Evolutionary conservation across 2,113 vertebrate genomes (phyloP), one percentile per base, ranked within the genome.

Genomic region (Paramormyrops kingsleyae): DNA sequence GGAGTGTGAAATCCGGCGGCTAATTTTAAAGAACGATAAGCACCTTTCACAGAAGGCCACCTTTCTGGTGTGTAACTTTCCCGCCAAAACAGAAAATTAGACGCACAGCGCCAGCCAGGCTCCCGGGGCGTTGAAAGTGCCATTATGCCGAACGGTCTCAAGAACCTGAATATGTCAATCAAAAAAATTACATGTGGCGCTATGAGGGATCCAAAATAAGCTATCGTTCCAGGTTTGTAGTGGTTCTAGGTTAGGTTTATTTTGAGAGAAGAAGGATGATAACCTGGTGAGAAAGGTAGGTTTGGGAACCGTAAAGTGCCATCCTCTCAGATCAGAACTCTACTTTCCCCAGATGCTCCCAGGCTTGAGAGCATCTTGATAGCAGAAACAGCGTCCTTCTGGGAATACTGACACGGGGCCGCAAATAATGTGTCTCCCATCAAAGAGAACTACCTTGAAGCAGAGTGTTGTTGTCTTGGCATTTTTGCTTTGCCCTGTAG

Each of bases 11-110:
- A 84, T 84, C 44, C 42, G 9, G 21, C 44, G 46, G 83, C 83
- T 84, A 84, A 46, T 84, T 84, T 84, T 84, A 84, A 84, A 44
- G 83, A n/a, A 84, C 39, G 44, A 84, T 84, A 84, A 84, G 74
- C 35, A 42, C 74, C 17, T 42, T 19, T 7, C 74, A 2, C 35
- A 80, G 74, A 80, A 39, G 15, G 74, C 13, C 35, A 2, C 35
- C 39, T 47, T 24, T 24, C 24, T 46, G 44, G 2, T 21, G 83
- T 46, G 21, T n/a, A 84, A 47, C 83, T 84, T 84, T 46, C 21
- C 44, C 44, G 7, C 21, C 19, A n/a, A 47, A 84, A n/a, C 21
- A 0, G 83, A n/a, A 13, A 84, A 47, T 47, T 44, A 84, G 27
- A 84, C 3, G 42, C 19, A 24, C 5, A 13, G 44, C 1, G 44